phyloP scores from a whole-genome alignment of 1,140 invertebrate species.

The Ceratitis capitata region DNA sequence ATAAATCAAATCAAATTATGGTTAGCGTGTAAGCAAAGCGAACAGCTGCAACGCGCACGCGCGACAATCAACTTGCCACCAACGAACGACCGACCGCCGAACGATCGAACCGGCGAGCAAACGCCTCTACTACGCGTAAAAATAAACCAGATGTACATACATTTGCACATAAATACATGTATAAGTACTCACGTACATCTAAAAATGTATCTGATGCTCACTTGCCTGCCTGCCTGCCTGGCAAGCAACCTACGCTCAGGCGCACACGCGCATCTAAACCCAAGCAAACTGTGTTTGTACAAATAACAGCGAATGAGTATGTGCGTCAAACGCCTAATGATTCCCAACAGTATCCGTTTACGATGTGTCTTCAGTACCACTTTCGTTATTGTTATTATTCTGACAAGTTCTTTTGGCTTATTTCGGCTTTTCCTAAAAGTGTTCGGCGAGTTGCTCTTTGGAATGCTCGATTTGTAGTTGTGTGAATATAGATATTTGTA shows the following conservation, averaged over 20 bases:
- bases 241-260: background rate
- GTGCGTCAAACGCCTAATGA: constrained; percentile 9
- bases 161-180: background rate
- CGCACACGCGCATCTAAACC: background rate
- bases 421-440: background rate
- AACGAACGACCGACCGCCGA: background rate
- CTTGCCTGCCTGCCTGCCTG: no score
- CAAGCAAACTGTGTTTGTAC: background rate
- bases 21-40: constrained; percentile 28
- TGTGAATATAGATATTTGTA: background rate
- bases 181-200: background rate
- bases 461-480: background rate
- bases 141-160: background rate
- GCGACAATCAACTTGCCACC: constrained; percentile 26
- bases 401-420: background rate
- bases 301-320: constrained; percentile 19
- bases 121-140: background rate
- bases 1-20: constrained; percentile 38
- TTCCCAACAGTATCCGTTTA: background rate
- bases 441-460: background rate
- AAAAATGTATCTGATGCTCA: background rate
- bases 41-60: constrained; percentile 34
- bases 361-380: background rate
- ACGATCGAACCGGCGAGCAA: background rate
- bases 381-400: constrained; percentile 15